Percentiles rank a stretch among this genome's conserved stretches.
Evolutionary conservation across 2,888 invertebrate genomes (phyloP).

Genomic region (Athalia rosae): DNA sequence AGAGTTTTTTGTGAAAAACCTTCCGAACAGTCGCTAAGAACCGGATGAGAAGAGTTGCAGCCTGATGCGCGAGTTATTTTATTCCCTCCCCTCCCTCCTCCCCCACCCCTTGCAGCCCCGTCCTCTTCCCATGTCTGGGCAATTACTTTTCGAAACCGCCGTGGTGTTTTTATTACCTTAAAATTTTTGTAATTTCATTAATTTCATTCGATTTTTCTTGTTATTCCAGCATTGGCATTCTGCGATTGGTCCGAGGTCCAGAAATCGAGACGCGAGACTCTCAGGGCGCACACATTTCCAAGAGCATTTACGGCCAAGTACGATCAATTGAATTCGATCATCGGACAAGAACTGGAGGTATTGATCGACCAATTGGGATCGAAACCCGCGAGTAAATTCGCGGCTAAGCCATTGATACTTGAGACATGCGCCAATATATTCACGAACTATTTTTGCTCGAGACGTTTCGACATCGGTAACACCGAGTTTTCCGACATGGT

Average conservation of each 20-base stretch:
- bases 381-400: slow-evolving; percentile 54
- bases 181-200: slow-evolving; percentile 25
- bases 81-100: background rate
- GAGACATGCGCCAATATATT: slow-evolving; percentile 79
- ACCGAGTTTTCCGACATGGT: slow-evolving; percentile 74
- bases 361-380: slow-evolving; percentile 65
- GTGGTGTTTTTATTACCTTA: background rate
- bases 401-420: slow-evolving; percentile 75
- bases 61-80: background rate
- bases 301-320: slow-evolving; percentile 76
- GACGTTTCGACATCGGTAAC: slow-evolving; percentile 73
- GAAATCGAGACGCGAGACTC: slow-evolving; percentile 77
- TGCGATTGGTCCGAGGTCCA: slow-evolving; percentile 82
- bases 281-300: slow-evolving; percentile 78
- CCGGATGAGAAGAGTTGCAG: too few species aligned
- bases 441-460: slow-evolving; percentile 78
- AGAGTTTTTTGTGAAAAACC: too few species aligned
- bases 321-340: slow-evolving; percentile 75
- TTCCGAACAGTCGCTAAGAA: too few species aligned
- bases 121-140: background rate
- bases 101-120: background rate
- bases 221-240: slow-evolving; percentile 78
- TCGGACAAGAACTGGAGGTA: slow-evolving; percentile 71
- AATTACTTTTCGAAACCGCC: background rate
- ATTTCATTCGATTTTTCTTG: slow-evolving; percentile 39